Evolutionary conservation across 2,888 invertebrate species (phyloP), one percentile per base, ranked within the genome.

Genomic region (Oscheius onirici): DNA sequence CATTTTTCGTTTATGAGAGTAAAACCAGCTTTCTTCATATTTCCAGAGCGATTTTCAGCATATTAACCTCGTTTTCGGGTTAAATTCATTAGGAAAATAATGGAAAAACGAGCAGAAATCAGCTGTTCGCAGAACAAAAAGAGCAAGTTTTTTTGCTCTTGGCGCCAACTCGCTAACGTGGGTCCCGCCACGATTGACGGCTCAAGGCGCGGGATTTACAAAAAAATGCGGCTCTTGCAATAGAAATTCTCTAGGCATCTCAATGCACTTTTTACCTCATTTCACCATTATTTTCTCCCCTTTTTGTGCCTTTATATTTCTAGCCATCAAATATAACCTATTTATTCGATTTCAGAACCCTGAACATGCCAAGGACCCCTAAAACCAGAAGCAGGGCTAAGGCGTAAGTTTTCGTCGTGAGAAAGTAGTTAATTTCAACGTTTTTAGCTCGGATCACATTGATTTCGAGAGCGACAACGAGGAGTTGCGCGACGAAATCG

Each of bases 401-500:
- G 40, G 60, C 60, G 60, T 60, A 22, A 40, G 60, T 60, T 43
- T 60, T 20, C 60, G 3, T n/a, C 3, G 3, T 17, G 2, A 24
- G 10, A 10, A 11, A 24, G 2, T 41, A 3, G 26, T n/a, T 51
- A 11, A 28, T 24, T 51, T 11, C n/a, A 13, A 10, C 3, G 5
- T 2, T 43, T 76, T 70, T 57, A 78, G 78, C 34, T 75, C 75
- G 3, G 40, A 74, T 22, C 69, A 76, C 40, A 79, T 79, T 55
- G 70, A 76, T 6, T 68, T 79, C 34, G 79, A 78, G 57, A 78
- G 76, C 34, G 77, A 81, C 15, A 76, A 79, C 46, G 85, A 82
- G 24, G 82, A 83, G 10, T 52, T 85, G 17, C 79, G 78, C 40
- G 84, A 85, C 67, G 85, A 83, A 69, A 74, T 85, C 34, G 83